A percentile compares a stretch with the other conserved stretches of the same genome.
Conservation (phyloP, 2,797 vertebrate species). For the Cossypha dichroa region DNA sequence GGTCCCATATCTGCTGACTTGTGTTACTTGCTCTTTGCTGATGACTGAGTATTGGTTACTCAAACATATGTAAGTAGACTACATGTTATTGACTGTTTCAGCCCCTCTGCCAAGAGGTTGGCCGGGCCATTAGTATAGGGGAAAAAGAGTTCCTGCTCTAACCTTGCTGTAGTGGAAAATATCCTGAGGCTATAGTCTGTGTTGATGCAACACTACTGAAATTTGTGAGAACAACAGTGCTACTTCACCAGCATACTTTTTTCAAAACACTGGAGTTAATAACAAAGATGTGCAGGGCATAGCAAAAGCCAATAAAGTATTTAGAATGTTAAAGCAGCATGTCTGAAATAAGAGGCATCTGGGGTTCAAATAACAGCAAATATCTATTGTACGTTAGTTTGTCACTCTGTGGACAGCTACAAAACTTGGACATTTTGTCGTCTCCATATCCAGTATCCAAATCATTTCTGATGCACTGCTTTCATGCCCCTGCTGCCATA, state of each 20-base stretch:
- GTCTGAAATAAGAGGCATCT: not conserved
- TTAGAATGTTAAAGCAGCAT: not conserved
- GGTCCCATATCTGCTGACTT: not conserved
- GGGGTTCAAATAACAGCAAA: not conserved
- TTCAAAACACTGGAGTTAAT: not conserved
- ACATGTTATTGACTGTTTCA: not conserved
- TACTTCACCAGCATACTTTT: not conserved
- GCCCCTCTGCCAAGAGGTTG: not conserved
- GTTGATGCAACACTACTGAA: not conserved
- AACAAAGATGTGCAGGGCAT: not conserved
- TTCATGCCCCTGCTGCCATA: not conserved
- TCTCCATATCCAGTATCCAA: not conserved
- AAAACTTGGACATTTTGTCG: not conserved
- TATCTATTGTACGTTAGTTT: not conserved
- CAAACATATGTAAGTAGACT: not conserved
- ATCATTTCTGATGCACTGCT: not conserved
- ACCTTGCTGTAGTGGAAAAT: slow-evolving; percentile 33
- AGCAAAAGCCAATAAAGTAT: not conserved
- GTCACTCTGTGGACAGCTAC: not conserved
- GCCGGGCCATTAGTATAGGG: not conserved
- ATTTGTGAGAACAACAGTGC: not conserved
- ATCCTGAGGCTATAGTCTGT: not conserved
- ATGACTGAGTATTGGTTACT: not conserved
- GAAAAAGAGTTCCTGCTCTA: not conserved
- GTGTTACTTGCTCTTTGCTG: slow-evolving; percentile 16